phyloP scores from a whole-genome alignment of 1,140 invertebrate species.

The Drosophila tristis region DNA sequence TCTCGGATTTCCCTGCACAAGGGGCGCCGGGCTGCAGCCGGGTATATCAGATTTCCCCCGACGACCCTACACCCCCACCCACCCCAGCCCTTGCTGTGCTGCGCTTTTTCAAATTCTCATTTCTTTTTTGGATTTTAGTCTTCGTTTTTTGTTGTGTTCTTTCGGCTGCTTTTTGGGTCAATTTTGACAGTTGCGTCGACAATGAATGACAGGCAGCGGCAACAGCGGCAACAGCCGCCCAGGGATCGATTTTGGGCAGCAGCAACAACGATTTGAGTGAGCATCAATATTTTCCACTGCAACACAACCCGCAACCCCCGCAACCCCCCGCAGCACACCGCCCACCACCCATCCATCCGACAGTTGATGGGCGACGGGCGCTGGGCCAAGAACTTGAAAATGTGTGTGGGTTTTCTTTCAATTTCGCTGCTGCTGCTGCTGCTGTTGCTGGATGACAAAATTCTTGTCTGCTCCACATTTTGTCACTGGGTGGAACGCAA shows the following conservation, averaged over 20 bases:
- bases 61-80: background rate
- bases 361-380: slow-evolving; percentile 59
- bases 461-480: slow-evolving; percentile 33
- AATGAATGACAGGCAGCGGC: slow-evolving; percentile 64
- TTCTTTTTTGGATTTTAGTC: slow-evolving; percentile 43
- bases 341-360: background rate
- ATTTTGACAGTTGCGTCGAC: slow-evolving; percentile 78
- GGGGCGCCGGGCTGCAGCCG: background rate
- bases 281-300: slow-evolving; percentile 36
- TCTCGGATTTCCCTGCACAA: slow-evolving; percentile 41
- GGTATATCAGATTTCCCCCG: slow-evolving; percentile 60
- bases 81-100: slow-evolving; percentile 8
- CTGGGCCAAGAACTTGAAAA: slow-evolving; percentile 79
- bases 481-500: background rate
- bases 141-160: slow-evolving; percentile 28
- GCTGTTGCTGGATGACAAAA: slow-evolving; percentile 1
- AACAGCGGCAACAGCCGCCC: slow-evolving; percentile 25
- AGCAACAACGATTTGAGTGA: slow-evolving; percentile 7
- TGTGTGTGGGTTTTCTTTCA: slow-evolving; percentile 18
- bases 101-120: slow-evolving; percentile 38
- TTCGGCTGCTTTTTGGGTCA: slow-evolving; percentile 68
- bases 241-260: slow-evolving; percentile 55
- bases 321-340: too few species aligned
- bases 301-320: slow-evolving; percentile 9
- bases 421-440: background rate